Conservation (phyloP, 2,888 invertebrate genomes). For the Chalcosyrphus nemorum region DNA sequence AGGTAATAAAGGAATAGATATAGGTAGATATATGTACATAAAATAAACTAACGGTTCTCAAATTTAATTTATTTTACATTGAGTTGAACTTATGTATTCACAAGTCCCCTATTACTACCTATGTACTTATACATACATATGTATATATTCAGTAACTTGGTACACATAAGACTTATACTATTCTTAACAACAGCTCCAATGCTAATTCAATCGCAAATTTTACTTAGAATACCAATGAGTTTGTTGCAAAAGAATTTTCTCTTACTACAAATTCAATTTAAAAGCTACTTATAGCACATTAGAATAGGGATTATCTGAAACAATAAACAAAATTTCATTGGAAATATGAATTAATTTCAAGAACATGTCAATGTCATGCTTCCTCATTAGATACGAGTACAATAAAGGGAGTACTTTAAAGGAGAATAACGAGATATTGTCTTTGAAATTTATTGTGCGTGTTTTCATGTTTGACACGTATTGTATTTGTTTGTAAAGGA, state of each 20-base stretch:
- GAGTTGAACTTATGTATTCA: too few relatives aligned
- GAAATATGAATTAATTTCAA: background rate
- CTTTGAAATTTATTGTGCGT: too few relatives aligned
- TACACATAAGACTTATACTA: too few relatives aligned
- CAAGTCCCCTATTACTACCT: too few relatives aligned
- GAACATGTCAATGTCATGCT: background rate
- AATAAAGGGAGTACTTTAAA: background rate
- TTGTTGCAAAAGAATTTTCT: background rate
- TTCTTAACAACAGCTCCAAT: background rate
- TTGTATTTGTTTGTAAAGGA: too few relatives aligned
- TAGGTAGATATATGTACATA: too few relatives aligned
- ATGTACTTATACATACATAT: background rate
- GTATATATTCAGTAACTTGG: background rate
- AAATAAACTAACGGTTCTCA: too few relatives aligned
- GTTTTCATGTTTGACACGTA: too few relatives aligned
- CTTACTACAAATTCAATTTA: background rate
- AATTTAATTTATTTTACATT: too few relatives aligned
- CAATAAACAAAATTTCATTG: background rate
- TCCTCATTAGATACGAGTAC: background rate
- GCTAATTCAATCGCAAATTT: background rate
- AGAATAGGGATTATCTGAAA: background rate
- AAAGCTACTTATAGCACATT: background rate
- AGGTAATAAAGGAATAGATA: too few relatives aligned
- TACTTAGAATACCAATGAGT: background rate
- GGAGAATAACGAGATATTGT: background rate